Evolutionary conservation across 2,113 vertebrate genomes (phyloP).

Genomic region (Callocephalon fimbriatum): DNA sequence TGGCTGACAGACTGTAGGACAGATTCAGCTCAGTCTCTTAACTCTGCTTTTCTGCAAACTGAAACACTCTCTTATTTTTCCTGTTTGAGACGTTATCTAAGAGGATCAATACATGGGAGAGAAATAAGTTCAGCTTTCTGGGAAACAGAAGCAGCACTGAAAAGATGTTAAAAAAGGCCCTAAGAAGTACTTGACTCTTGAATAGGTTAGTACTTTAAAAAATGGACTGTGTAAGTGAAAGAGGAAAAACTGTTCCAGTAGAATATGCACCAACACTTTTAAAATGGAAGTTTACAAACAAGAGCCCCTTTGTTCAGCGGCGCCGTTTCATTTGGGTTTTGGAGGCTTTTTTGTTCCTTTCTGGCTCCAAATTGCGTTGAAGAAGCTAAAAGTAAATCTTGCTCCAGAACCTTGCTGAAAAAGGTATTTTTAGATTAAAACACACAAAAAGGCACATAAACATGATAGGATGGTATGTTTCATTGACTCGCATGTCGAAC

Average conservation of each 20-base stretch:
- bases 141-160: background rate
- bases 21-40: background rate
- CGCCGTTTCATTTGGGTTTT: background rate
- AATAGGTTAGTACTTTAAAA: slow-evolving; percentile 16
- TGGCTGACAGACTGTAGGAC: background rate
- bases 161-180: background rate
- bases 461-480: background rate
- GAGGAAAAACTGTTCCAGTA: slow-evolving; percentile 13
- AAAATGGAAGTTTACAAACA: slow-evolving; percentile 51
- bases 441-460: background rate
- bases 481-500: fast-evolving
- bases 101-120: background rate
- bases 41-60: background rate
- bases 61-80: background rate
- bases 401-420: background rate
- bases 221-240: background rate
- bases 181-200: background rate
- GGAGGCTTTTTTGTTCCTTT: slow-evolving; percentile 32
- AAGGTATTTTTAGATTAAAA: background rate
- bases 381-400: slow-evolving; percentile 7
- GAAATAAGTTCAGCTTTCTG: background rate
- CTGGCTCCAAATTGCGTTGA: slow-evolving; percentile 19
- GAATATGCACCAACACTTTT: background rate
- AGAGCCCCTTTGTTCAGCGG: slow-evolving; percentile 17
- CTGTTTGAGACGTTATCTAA: background rate